These are phyloP conservation scores for Albula glossodonta DNA, from an alignment of 2,113 vertebrate genomes.

Conservation along the genomic window DNA sequence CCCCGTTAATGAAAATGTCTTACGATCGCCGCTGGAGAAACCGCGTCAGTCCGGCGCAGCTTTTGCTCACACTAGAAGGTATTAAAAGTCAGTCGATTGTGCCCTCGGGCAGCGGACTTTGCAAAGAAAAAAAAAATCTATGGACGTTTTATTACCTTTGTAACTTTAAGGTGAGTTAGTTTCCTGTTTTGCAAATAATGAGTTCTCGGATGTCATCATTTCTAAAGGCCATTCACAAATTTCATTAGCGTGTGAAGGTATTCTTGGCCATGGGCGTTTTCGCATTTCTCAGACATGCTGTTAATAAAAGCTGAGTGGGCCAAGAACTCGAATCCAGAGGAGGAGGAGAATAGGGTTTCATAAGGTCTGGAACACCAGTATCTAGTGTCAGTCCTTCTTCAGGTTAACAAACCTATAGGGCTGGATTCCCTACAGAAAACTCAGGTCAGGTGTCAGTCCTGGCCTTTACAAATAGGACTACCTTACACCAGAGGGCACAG, in stretches of 20 bases:
- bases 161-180: not conserved
- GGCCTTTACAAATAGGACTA: not conserved
- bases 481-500: not conserved
- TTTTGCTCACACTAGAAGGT: not conserved
- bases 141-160: not conserved
- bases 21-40: not conserved
- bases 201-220: not conserved
- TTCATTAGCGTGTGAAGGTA: not conserved
- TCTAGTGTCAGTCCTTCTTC: not conserved
- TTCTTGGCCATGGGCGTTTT: not conserved
- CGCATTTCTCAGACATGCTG: not conserved
- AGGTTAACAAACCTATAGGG: not conserved
- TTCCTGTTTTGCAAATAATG: not conserved
- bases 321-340: not conserved
- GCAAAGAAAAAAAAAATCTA: not conserved
- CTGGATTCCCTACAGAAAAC: not conserved
- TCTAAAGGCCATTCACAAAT: conserved; percentile 22
- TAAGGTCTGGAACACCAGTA: not conserved
- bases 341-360: not conserved
- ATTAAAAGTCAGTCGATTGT: not conserved
- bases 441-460: conserved; percentile 34
- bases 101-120: not conserved
- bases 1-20: not conserved
- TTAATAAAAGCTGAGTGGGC: not conserved
- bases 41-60: not conserved